A percentile compares a stretch with the other conserved stretches of the same genome.
These are phyloP conservation scores for Calephelis nemesis DNA, from an alignment of 1,140 invertebrate species.

Conservation along the genomic window DNA sequence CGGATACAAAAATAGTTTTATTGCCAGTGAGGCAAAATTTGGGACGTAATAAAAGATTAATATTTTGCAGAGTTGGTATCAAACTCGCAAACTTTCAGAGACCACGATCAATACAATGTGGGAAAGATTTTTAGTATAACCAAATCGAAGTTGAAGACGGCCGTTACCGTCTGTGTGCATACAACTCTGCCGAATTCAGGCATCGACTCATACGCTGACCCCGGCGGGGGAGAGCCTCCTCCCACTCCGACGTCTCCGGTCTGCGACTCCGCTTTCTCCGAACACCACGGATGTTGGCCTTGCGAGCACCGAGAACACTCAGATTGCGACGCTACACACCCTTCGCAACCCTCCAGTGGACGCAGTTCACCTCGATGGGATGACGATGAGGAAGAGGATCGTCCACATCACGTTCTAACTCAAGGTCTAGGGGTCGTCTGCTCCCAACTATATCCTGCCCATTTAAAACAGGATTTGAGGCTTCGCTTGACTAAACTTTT, in stretches of 20 bases:
- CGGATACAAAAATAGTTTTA: conserved; percentile 44
- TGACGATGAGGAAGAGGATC: conserved; percentile 64
- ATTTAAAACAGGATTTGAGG: conserved; percentile 57
- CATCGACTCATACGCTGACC: conserved; percentile 69
- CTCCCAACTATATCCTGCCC: conserved; percentile 39
- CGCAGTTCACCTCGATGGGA: conserved; percentile 81
- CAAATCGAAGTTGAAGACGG: conserved; percentile 50
- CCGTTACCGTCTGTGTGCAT: conserved; percentile 41
- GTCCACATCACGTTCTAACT: conserved; percentile 56
- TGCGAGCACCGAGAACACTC: conserved; percentile 66
- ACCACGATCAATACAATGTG: conserved; percentile 41
- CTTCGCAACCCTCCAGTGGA: conserved; percentile 67
- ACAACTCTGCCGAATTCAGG: conserved; percentile 57
- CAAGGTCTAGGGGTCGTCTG: conserved; percentile 61
- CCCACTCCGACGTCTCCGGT: conserved; percentile 69
- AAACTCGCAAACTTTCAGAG: conserved; percentile 39
- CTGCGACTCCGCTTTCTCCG: conserved; percentile 76
- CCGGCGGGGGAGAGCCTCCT: conserved; percentile 68
- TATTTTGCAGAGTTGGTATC: conserved; percentile 49
- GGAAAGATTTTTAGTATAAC: conserved; percentile 47
- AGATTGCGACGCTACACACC: conserved; percentile 50
- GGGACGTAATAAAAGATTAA: conserved; percentile 35
- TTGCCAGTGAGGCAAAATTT: conserved; percentile 35
- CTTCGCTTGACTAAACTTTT: conserved; percentile 35
- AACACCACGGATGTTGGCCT: conserved; percentile 79